Base-by-base conservation (phyloP, 1,140 invertebrate species). In the Drosophila arizonae region DNA sequence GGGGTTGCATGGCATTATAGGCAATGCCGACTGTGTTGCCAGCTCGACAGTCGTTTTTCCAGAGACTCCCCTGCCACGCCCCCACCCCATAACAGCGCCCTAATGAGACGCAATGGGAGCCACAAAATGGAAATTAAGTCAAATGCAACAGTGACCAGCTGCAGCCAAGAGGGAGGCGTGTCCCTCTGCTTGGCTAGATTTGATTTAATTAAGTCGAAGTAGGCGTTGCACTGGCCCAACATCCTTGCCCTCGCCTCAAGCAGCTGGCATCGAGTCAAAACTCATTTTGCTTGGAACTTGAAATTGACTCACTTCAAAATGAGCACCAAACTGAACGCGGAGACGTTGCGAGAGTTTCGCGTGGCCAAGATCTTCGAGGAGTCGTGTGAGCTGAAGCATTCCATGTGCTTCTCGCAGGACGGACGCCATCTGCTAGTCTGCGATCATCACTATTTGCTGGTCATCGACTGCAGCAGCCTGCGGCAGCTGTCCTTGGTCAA, bases 91-190 rank as follows among this genome's bases (percentile, higher is more conserved):
- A 39, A 39, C 10, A 39, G 36, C 21, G 48, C 63, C 52, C 68
- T 87, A 86, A 86, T 86, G 82, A 86, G 70, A 68, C 70, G 81
- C 81, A 76, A 76, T 79, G 72, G 64, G 52, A 60, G 43, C 70
- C 71, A 45, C 78, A 72, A 86, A 85, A 85, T 86, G 67, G 75
- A 86, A 87, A 86, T 86, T 76, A 72, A 67, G 63, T 66, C 69
- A 81, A 86, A 77, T 86, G 81, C 82, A 75, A 58, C 64, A 56
- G 56, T 36, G 24, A 43, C 15, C 43, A 62, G 65, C 65, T 50
- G 52, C 15, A 17, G 30, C 41, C 43, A 9, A 30, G 43, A 62
- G 67, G 77, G 74, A 51, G 77, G 30, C 45, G 26, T 28, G 71
- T 70, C 74, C 60, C 70, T 73, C 63, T 8, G 48, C 45, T 66